Evolutionary conservation across 2,888 invertebrate species (phyloP).

Genomic region (Parochlus steinenii): DNA sequence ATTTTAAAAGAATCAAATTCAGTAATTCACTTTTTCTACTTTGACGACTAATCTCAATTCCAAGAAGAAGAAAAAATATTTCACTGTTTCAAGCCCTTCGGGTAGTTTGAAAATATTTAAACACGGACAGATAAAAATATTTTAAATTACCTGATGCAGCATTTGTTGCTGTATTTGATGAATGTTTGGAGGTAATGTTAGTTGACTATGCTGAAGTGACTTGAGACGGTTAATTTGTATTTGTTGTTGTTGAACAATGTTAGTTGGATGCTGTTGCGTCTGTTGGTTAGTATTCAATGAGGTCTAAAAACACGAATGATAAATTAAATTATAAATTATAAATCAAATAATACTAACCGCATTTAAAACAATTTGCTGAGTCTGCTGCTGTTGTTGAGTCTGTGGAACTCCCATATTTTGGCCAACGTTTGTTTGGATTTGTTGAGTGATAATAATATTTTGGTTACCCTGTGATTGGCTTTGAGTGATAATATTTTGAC

Average conservation of each 20-base stretch:
- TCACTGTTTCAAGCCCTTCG: too few species aligned
- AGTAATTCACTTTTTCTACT: too few species aligned
- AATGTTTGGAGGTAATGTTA: constrained; percentile 18
- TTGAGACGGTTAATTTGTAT: constrained; percentile 16
- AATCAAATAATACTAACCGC: too few species aligned
- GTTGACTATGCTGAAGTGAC: constrained; percentile 15
- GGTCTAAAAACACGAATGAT: too few species aligned
- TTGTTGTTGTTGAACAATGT: constrained; percentile 9
- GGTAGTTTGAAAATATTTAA: constrained; percentile 1
- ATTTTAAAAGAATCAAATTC: too few species aligned
- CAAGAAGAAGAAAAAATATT: too few species aligned
- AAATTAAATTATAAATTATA: too few species aligned
- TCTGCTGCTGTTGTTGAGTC: constrained; percentile 1
- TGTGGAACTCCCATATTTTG: not conserved
- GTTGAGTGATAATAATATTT: constrained; percentile 19
- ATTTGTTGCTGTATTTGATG: constrained; percentile 37
- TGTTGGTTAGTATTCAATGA: constrained; percentile 17
- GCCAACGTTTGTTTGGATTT: not conserved
- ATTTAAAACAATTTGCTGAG: constrained; percentile 6
- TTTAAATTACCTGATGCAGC: constrained; percentile 31
- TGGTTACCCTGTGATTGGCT: constrained; percentile 26
- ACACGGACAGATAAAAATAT: constrained; percentile 1
- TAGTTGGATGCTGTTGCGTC: constrained; percentile 13
- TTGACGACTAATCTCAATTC: too few species aligned
- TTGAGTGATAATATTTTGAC: constrained; percentile 1